phyloP scores from a whole-genome alignment of 2,888 invertebrate species.

The Drosophila robusta region DNA sequence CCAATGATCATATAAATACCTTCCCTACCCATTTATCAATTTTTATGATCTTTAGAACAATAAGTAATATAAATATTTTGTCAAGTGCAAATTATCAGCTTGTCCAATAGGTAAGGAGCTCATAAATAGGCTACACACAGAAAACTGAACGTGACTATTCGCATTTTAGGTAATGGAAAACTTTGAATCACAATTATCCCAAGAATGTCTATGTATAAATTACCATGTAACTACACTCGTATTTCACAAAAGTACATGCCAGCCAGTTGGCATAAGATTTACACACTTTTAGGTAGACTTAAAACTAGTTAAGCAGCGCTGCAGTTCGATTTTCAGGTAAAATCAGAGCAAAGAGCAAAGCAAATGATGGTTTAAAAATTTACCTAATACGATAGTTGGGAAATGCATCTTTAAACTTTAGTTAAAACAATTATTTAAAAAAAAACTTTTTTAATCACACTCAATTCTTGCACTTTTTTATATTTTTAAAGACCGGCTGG shows the following conservation, averaged over 20 bases:
- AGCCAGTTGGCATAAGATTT: not conserved
- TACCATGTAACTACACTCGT: constrained; percentile 13
- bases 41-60: constrained; percentile 1
- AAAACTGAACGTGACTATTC: constrained; percentile 46
- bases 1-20: too few relatives aligned
- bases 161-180: constrained; percentile 27
- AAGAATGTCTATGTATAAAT: constrained; percentile 38
- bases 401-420: constrained; percentile 42
- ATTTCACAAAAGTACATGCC: constrained; percentile 6
- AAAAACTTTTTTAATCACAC: constrained; percentile 22
- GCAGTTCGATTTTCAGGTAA: not conserved
- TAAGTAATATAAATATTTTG: constrained; percentile 10
- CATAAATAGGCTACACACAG: constrained; percentile 12
- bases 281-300: not conserved
- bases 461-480: constrained; percentile 16
- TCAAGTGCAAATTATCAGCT: constrained; percentile 16
- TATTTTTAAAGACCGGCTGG: constrained; percentile 19
- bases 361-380: constrained; percentile 2
- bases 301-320: not conserved
- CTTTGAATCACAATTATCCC: constrained; percentile 25
- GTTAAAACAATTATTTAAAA: constrained; percentile 15
- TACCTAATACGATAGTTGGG: constrained; percentile 36
- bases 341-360: not conserved
- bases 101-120: constrained; percentile 1
- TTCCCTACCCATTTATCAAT: too few relatives aligned